Base-by-base conservation (phyloP, 1,140 invertebrate genomes). In the Lepidostoma basale region DNA sequence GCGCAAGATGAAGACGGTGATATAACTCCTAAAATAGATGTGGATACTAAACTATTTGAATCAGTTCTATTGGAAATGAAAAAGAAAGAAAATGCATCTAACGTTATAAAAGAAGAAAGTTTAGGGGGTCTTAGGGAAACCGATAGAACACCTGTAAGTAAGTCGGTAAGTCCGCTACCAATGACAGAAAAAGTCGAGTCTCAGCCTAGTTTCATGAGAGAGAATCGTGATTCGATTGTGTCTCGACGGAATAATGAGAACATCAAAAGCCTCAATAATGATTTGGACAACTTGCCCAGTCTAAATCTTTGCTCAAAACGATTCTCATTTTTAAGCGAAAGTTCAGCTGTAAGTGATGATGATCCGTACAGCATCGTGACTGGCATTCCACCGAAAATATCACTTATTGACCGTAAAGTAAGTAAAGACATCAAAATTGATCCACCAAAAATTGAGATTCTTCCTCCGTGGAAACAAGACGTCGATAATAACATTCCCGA, bases 241-340 rank as follows among this genome's bases (percentile, higher is more conserved):
- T 9, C 20, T 39, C 62, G 62, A 10, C 22, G 62, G 47, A 68
- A 44, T 47, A 39, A 18, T 6, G 71, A 73, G 59, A 56, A 44
- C 18, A 67, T 73, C 2, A 73, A 69, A 69, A 68, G 47, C n/a
- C 42, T 73, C 5, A 72, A 58, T 14, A 52, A 47, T 40, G 72
- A 70, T 56, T 40, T 73, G 8, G 72, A 73, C 30, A 70, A 52
- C 44, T 23, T 73, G 28, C 72, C 72, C 9, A 68, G 62, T 65
- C 56, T 73, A 36, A 64, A 69, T 65, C 30, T 73, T 10, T 70
- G 68, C 44, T 36, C 72, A 23, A 73, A 73, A 58, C 28, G 72
- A 20, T 73, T 73, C 33, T 73, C 72, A 49, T 73, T 73, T 66
- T 65, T 73, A 20, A 30, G 60, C 5, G 72, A 73, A 16, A 54